Percentiles rank a stretch among this genome's conserved stretches.
Conservation (phyloP, 2,113 vertebrate species). For the Zeus faber region DNA sequence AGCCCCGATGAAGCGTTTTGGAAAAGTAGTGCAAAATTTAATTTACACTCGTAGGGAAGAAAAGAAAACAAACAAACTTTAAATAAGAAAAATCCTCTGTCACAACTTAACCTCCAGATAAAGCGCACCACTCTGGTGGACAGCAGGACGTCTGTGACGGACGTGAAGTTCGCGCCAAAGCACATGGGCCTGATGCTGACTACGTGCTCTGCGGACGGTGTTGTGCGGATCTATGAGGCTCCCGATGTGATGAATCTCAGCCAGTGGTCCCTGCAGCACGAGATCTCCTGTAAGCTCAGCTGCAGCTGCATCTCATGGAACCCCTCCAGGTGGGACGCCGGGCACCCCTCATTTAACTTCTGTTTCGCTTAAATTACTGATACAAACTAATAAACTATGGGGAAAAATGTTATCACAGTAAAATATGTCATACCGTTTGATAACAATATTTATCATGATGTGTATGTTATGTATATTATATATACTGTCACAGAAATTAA, state of each 20-base stretch:
- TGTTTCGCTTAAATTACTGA: no score
- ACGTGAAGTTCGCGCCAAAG: constrained; percentile 98
- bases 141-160: constrained; percentile 95
- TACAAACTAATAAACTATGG: no score
- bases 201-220: constrained; percentile 93
- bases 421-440: no score
- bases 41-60: no score
- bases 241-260: constrained; percentile 98
- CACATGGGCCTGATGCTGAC: constrained; percentile 98
- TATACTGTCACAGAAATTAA: no score
- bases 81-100: background rate
- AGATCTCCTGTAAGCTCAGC: constrained; percentile 96
- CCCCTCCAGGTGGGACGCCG: constrained; percentile 92
- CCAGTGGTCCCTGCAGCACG: constrained; percentile 97
- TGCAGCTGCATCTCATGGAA: constrained; percentile 99
- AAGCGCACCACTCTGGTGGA: constrained; percentile 97
- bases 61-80: no score
- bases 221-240: constrained; percentile 95
- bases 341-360: no score
- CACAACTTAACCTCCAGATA: constrained; percentile 73
- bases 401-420: no score
- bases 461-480: no score
- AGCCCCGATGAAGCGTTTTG: no score
- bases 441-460: no score
- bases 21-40: no score